phyloP scores from a whole-genome alignment of 2,797 vertebrate genomes.

The Hybognathus amarus region DNA sequence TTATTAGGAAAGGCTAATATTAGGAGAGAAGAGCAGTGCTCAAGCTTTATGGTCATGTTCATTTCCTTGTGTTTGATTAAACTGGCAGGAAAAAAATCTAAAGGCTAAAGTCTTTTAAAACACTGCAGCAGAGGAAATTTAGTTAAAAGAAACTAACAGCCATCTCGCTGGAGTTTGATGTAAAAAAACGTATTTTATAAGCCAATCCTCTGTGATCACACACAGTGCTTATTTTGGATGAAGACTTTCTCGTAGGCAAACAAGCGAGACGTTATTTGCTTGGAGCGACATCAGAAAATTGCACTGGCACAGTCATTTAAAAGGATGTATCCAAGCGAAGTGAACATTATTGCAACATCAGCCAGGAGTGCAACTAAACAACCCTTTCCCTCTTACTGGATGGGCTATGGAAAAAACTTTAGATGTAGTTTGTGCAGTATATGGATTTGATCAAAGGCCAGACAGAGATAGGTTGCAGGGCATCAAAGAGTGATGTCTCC shows the following conservation, averaged over 20 bases:
- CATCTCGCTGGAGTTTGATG: not conserved
- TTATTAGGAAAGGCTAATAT: constrained; percentile 19
- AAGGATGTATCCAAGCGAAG: not conserved
- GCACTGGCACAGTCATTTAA: constrained; percentile 11
- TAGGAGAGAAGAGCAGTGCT: not conserved
- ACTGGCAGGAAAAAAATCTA: not conserved
- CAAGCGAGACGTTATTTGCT: not conserved
- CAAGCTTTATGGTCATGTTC: constrained; percentile 5
- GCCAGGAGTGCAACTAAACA: not conserved
- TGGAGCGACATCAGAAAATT: constrained; percentile 15
- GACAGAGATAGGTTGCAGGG: constrained; percentile 15
- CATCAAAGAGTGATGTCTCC: constrained; percentile 11
- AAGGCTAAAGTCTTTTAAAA: not conserved
- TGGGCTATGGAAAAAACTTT: not conserved
- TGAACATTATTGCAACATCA: constrained; percentile 2
- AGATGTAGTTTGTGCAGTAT: not conserved
- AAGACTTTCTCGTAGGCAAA: not conserved
- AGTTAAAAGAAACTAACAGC: not conserved
- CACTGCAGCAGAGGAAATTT: not conserved
- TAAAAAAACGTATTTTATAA: not conserved
- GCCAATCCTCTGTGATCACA: not conserved
- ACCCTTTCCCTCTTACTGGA: not conserved
- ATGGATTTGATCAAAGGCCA: constrained; percentile 6
- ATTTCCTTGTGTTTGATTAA: not conserved
- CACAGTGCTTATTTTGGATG: not conserved